These are phyloP conservation scores for Psix sp. DNA, from an alignment of 1,140 invertebrate genomes.

Conservation along the genomic window DNA sequence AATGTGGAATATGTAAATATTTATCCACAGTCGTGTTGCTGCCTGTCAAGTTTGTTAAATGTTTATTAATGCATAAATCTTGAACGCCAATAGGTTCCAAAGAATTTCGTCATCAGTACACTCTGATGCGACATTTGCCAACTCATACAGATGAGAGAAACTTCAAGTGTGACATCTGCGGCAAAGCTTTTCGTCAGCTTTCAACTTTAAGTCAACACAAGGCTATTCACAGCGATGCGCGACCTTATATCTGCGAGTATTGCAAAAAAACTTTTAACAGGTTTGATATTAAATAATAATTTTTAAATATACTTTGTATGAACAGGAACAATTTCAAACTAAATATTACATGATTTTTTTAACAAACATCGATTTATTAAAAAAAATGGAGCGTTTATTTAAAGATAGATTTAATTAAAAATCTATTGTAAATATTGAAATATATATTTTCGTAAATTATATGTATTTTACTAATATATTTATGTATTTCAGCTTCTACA, in stretches of 20 bases:
- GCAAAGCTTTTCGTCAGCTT: conserved; percentile 87
- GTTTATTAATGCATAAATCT: conserved; percentile 28
- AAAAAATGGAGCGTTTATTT: too few relatives aligned
- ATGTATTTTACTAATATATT: too few relatives aligned
- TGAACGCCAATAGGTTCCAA: conserved; percentile 77
- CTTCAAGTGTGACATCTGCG: conserved; percentile 86
- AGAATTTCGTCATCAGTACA: conserved; percentile 87
- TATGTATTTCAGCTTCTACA: not conserved
- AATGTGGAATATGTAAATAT: conserved; percentile 82
- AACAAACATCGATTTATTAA: too few relatives aligned
- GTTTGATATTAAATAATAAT: too few relatives aligned
- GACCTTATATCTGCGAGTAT: conserved; percentile 84
- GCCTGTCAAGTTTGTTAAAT: conserved; percentile 8
- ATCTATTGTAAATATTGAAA: too few relatives aligned
- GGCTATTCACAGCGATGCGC: conserved; percentile 84
- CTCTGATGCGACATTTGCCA: conserved; percentile 87
- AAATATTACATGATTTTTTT: too few relatives aligned
- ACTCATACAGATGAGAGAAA: conserved; percentile 90
- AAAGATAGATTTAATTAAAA: too few relatives aligned
- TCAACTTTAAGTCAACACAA: conserved; percentile 85
- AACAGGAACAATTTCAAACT: too few relatives aligned
- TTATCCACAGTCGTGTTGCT: conserved; percentile 2
- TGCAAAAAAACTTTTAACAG: conserved; percentile 86
- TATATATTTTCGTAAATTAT: too few relatives aligned
- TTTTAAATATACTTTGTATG: too few relatives aligned